These are phyloP conservation scores for Phyllostomus hastatus DNA, from an alignment of 2,113 vertebrate genomes.

Conservation along the genomic window DNA sequence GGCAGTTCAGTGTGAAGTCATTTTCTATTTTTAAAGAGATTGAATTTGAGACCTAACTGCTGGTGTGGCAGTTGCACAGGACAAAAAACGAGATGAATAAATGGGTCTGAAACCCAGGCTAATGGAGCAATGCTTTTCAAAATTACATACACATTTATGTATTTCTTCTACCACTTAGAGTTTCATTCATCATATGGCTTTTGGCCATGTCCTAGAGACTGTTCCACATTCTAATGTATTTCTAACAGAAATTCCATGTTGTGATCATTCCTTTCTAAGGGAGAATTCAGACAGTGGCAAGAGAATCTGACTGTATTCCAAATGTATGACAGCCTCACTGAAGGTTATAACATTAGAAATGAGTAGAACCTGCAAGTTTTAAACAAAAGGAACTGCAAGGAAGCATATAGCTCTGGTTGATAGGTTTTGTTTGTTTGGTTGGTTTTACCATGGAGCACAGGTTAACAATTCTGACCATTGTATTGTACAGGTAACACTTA, in stretches of 20 bases:
- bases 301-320: background rate
- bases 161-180: background rate
- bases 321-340: background rate
- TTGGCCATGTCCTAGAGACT: background rate
- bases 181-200: constrained; percentile 50
- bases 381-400: background rate
- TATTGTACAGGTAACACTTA: no score
- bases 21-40: constrained; percentile 71
- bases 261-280: background rate
- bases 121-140: constrained; percentile 54
- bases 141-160: constrained; percentile 35
- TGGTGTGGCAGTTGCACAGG: constrained; percentile 52
- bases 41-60: constrained; percentile 55
- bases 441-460: background rate
- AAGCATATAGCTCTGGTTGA: background rate
- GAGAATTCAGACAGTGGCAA: background rate
- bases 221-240: background rate
- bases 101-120: constrained; percentile 30
- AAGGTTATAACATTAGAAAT: background rate
- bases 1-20: constrained; percentile 57
- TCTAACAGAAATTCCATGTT: background rate
- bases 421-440: background rate
- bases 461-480: background rate
- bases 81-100: constrained; percentile 37
- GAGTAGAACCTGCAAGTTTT: background rate